Conservation (phyloP, 2,113 vertebrate genomes). For the Ascaphus truei region DNA sequence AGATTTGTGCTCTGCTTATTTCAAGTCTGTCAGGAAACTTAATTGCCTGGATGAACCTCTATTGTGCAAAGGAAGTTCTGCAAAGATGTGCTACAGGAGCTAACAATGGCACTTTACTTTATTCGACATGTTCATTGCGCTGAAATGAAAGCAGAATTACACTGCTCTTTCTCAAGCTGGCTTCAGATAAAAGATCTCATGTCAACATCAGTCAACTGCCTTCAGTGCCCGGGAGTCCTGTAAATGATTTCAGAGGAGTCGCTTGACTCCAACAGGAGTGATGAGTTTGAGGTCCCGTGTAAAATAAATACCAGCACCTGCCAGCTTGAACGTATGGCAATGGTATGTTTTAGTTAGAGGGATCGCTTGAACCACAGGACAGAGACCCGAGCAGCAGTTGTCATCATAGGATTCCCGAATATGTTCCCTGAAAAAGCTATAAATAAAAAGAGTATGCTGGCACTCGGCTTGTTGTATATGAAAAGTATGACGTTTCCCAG, state of each 20-base stretch:
- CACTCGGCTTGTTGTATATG: not conserved
- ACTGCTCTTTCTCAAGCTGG: no score
- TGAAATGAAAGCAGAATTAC: no score
- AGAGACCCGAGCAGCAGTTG: not conserved
- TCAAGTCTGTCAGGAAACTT: not conserved
- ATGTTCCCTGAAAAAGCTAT: not conserved
- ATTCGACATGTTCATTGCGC: no score
- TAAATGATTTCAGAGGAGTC: no score
- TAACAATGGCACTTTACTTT: not conserved
- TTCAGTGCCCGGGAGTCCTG: no score
- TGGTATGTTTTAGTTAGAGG: not conserved
- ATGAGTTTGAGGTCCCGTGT: not conserved
- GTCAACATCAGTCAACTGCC: no score
- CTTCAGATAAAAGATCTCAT: no score
- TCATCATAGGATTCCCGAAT: conserved; percentile 1
- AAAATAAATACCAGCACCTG: not conserved
- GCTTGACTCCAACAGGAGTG: no score
- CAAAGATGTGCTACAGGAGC: not conserved
- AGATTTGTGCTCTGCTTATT: not conserved
- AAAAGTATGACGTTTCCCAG: not conserved
- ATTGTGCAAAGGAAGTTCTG: not conserved
- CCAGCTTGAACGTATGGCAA: not conserved
- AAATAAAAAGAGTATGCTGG: not conserved
- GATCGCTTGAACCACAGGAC: no score
- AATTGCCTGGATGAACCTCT: not conserved